phyloP scores from a whole-genome alignment of 2,113 vertebrate species.

The Nannobrachium achirus region DNA sequence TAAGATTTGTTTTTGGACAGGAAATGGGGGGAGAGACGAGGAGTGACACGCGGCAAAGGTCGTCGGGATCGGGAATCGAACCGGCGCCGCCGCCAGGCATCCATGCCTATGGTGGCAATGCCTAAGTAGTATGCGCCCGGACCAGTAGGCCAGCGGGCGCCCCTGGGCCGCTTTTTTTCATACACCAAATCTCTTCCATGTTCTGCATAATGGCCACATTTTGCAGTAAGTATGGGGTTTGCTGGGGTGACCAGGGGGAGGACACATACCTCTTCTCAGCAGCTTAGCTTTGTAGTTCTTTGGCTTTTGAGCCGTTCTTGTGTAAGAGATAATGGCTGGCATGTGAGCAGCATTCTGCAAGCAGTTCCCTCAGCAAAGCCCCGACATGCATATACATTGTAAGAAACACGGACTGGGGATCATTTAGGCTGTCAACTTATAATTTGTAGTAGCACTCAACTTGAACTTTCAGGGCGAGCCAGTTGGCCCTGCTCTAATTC shows the following conservation, averaged over 20 bases:
- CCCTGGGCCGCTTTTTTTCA: too few relatives aligned
- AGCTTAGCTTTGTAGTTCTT: slow-evolving; percentile 9
- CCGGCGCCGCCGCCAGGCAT: too few relatives aligned
- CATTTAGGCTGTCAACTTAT: slow-evolving; percentile 73
- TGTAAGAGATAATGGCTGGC: slow-evolving; percentile 49
- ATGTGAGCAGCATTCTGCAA: slow-evolving; percentile 61
- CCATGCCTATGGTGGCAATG: too few relatives aligned
- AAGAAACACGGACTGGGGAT: slow-evolving; percentile 61
- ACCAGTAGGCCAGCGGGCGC: too few relatives aligned
- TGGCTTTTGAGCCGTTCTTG: neutral
- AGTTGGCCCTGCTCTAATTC: slow-evolving; percentile 67
- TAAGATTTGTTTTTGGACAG: too few relatives aligned
- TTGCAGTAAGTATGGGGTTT: slow-evolving; percentile 14
- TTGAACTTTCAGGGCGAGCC: slow-evolving; percentile 72
- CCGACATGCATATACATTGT: slow-evolving; percentile 66
- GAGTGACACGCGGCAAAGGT: too few relatives aligned
- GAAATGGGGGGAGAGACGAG: too few relatives aligned
- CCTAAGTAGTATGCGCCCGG: too few relatives aligned
- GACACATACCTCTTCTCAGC: neutral
- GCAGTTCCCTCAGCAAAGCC: slow-evolving; percentile 55
- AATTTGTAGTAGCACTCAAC: slow-evolving; percentile 71
- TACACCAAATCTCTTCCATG: too few relatives aligned
- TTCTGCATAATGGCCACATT: slow-evolving; percentile 9
- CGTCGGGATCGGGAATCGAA: too few relatives aligned
- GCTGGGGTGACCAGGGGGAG: neutral